Percentiles rank a stretch among this genome's conserved stretches.
phyloP scores from a whole-genome alignment of 2,113 vertebrate species.

The Alligator mississippiensis region DNA sequence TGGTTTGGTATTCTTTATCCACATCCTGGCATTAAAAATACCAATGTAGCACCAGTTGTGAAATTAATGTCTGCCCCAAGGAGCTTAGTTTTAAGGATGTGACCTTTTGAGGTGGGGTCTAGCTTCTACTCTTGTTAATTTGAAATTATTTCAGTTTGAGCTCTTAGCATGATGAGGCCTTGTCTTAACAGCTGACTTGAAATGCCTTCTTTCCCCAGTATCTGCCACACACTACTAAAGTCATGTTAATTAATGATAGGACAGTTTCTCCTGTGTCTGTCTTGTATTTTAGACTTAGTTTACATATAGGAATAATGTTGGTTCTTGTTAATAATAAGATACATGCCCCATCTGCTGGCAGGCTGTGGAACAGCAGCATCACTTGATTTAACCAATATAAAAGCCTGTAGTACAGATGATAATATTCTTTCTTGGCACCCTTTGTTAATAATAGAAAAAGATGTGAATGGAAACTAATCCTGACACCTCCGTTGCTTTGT shows the following conservation, averaged over 20 bases:
- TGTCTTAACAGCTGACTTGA: background rate
- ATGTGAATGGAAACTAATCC: background rate
- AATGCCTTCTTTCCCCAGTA: background rate
- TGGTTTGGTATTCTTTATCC: background rate
- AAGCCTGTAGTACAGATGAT: background rate
- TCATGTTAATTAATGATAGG: background rate
- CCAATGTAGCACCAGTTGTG: background rate
- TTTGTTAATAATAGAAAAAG: background rate
- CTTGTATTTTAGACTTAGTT: rapidly evolving
- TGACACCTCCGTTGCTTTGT: background rate
- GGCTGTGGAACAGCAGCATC: conserved; percentile 13
- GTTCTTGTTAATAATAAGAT: background rate
- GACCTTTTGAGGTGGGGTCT: too few relatives aligned
- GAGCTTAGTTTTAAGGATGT: too few relatives aligned
- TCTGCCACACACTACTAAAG: background rate
- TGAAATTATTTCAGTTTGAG: background rate
- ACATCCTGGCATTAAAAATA: background rate
- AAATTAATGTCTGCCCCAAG: background rate
- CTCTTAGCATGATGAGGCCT: background rate
- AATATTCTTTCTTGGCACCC: background rate
- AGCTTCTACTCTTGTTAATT: background rate
- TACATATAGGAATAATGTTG: background rate
- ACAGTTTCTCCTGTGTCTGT: background rate
- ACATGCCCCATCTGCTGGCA: conserved; percentile 36
- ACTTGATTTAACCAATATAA: background rate